These are phyloP conservation scores for Heliconius hewitsoni DNA, from an alignment of 1,140 invertebrate species.

Conservation along the genomic window DNA sequence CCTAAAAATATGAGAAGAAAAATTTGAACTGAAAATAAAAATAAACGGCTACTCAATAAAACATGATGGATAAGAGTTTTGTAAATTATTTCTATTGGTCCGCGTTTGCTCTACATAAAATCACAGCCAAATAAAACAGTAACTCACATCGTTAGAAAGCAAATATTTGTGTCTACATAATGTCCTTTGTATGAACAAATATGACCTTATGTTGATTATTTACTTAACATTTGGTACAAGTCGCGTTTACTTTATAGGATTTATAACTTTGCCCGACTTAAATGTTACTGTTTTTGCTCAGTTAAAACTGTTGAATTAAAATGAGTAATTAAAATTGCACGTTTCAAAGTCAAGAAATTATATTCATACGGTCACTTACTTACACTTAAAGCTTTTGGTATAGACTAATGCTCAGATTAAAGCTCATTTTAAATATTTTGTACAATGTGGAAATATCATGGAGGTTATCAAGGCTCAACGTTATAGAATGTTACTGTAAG, in stretches of 20 bases:
- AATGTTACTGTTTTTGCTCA: not conserved
- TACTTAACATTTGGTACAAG: not conserved
- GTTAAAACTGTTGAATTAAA: not conserved
- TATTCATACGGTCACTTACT: constrained; percentile 1
- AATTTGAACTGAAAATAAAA: too few species aligned
- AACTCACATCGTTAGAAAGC: constrained; percentile 7
- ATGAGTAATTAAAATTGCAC: not conserved
- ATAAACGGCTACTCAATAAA: not conserved
- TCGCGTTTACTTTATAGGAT: not conserved
- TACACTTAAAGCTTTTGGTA: not conserved
- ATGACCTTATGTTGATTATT: not conserved
- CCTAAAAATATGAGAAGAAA: too few species aligned
- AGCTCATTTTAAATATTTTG: not conserved
- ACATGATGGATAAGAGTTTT: not conserved
- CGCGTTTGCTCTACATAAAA: not conserved
- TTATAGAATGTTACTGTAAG: too few species aligned
- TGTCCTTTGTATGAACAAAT: constrained; percentile 5
- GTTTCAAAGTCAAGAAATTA: not conserved
- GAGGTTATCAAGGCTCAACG: too few species aligned
- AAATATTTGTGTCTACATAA: not conserved
- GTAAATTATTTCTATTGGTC: not conserved
- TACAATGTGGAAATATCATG: too few species aligned
- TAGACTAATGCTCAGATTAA: not conserved
- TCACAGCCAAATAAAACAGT: not conserved
- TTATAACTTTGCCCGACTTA: not conserved